Base-by-base conservation (phyloP, 2,888 invertebrate genomes). In the Allygus modestus region DNA sequence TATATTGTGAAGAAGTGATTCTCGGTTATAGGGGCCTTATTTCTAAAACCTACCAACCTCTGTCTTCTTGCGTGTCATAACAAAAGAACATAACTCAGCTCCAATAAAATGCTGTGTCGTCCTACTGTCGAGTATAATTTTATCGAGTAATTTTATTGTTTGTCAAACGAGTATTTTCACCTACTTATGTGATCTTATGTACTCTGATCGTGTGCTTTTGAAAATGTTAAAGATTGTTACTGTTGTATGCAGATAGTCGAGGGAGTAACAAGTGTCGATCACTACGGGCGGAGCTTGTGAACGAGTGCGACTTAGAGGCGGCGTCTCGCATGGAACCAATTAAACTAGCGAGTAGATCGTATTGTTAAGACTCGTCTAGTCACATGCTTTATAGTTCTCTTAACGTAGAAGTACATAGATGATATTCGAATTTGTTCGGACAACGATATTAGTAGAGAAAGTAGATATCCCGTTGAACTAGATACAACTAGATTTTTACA, bases 401-500 rank as follows among this genome's bases (percentile, higher is more conserved):
- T 51, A 77, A 17, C 23, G 77, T 77, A 77, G 77, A 43, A 46
- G 26, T 51, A 77, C 33, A 51, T 77, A 77, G 77, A 28, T 77
- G 73, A 51, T 77, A 43, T 77, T 77, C 23, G 26, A 77, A 51
- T 77, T 77, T 51, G 43, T 77, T 77, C 43, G 11, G 26, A 77
- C 54, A 81, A 58, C 61, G 54, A 79, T 79, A 79, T 41, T 41
- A 69, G 58, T 83, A 73, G 75, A 73, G 43, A 73, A 54, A 73
- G 20, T 83, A 83, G 83, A 51, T 54, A 23, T 54, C 75, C 73
- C 73, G 37, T 73, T 73, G 1, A 33, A 43, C 11, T 46, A 51
- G 54, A 51, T 51, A 20, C 37, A 75, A 61, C 54, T 77, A 83
- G 77, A 84, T 83, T 73, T 71, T 73, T 83, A 83, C 71, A 82